These are phyloP conservation scores for Apodemus agrarius DNA, from an alignment of 2,797 vertebrate genomes.

Conservation along the genomic window DNA sequence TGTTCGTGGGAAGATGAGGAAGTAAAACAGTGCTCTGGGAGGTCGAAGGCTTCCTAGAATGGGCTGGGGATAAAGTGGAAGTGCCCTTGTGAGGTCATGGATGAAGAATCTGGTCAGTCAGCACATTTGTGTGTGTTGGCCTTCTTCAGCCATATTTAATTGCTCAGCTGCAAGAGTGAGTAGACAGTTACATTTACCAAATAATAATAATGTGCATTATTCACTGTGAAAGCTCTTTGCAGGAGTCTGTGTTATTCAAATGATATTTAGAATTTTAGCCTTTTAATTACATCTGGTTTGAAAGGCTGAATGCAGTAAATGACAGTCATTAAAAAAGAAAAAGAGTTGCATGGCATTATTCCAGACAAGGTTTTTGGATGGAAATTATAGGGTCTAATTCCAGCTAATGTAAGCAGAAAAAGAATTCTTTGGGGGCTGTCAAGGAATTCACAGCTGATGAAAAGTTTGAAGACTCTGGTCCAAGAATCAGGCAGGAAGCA, in stretches of 20 bases:
- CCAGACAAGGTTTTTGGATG: conserved; percentile 41
- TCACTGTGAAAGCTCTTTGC: conserved; percentile 50
- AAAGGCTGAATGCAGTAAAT: conserved; percentile 26
- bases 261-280: conserved; percentile 52
- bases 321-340: not conserved
- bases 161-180: not conserved
- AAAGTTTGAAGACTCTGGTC: conserved; percentile 49
- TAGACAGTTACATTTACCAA: conserved; percentile 8
- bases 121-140: not conserved
- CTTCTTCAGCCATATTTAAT: conserved; percentile 15
- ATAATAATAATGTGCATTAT: conserved; percentile 34
- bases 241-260: not conserved
- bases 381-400: conserved; percentile 52
- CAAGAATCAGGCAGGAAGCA: conserved; percentile 46
- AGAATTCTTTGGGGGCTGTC: conserved; percentile 59
- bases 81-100: not conserved
- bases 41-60: not conserved
- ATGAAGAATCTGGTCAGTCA: not conserved
- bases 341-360: not conserved
- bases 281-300: conserved; percentile 53
- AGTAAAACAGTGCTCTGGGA: not conserved
- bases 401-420: conserved; percentile 54
- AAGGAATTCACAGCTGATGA: conserved; percentile 22
- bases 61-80: not conserved
- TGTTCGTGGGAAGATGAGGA: not conserved